Conservation (phyloP, 2,113 vertebrate genomes). For the Miniopterus natalensis region DNA sequence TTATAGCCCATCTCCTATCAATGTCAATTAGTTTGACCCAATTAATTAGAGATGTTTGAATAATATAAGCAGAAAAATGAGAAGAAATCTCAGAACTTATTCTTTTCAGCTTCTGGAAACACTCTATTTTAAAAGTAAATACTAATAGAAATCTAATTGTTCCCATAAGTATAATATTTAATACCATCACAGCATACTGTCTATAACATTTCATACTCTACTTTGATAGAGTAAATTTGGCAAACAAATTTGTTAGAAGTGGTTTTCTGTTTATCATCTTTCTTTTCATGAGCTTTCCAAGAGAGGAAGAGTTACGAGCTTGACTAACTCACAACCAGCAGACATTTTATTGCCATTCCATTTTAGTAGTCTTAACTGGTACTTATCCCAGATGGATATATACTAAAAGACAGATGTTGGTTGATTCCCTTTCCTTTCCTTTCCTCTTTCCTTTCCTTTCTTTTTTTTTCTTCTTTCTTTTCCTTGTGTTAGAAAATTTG, state of each 20-base stretch:
- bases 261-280: slow-evolving; percentile 61
- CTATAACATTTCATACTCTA: slow-evolving; percentile 60
- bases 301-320: slow-evolving; percentile 67
- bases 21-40: not conserved
- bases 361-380: slow-evolving; percentile 77
- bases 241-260: slow-evolving; percentile 71
- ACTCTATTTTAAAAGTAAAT: slow-evolving; percentile 49
- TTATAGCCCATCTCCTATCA: not conserved
- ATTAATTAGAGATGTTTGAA: not conserved
- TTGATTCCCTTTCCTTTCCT: slow-evolving; percentile 35
- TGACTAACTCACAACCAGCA: slow-evolving; percentile 75
- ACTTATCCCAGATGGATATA: slow-evolving; percentile 70
- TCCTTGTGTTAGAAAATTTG: slow-evolving; percentile 61
- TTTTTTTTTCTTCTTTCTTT: slow-evolving; percentile 45
- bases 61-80: not conserved
- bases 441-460: slow-evolving; percentile 42
- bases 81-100: not conserved
- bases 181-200: not conserved
- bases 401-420: slow-evolving; percentile 77
- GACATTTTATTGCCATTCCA: slow-evolving; percentile 78
- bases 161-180: slow-evolving; percentile 58
- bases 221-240: slow-evolving; percentile 72
- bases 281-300: slow-evolving; percentile 74
- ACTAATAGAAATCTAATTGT: slow-evolving; percentile 42
- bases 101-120: slow-evolving; percentile 69